phyloP scores from a whole-genome alignment of 2,113 vertebrate species.

The Bambusicola thoracicus region DNA sequence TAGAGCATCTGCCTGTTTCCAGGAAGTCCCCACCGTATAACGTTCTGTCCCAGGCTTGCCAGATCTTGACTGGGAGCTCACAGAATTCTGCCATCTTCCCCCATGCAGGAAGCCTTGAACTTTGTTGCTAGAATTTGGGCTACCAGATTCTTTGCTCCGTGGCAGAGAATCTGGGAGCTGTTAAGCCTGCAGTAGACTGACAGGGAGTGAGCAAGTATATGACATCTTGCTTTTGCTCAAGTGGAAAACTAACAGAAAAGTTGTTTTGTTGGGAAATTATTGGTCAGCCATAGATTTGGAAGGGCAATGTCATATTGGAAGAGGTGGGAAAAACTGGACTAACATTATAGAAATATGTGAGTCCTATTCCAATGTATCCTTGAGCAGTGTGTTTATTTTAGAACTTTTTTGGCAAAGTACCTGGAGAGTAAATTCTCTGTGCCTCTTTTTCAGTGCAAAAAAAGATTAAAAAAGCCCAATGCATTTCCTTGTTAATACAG shows the following conservation, averaged over 20 bases:
- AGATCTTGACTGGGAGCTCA: neutral
- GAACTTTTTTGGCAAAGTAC: neutral
- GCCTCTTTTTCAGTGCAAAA: neutral
- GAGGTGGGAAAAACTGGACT: neutral
- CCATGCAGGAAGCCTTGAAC: neutral
- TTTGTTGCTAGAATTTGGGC: neutral
- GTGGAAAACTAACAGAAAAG: neutral
- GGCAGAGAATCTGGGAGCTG: neutral
- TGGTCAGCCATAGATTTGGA: neutral
- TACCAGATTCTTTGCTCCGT: neutral
- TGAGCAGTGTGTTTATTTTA: neutral
- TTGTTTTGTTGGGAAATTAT: neutral
- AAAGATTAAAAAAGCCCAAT: neutral
- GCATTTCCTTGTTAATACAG: neutral
- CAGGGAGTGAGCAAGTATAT: neutral
- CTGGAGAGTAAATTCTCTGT: neutral
- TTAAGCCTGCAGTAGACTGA: neutral
- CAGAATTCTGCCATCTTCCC: neutral
- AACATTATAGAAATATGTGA: neutral
- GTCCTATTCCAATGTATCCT: neutral
- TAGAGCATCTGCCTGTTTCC: neutral
- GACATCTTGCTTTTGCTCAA: neutral
- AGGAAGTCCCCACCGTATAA: neutral
- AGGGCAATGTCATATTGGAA: neutral
- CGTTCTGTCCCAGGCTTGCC: neutral